A percentile compares a stretch with the other conserved stretches of the same genome.
Evolutionary conservation across 2,113 vertebrate species (phyloP).

Genomic region (Platanista minor): DNA sequence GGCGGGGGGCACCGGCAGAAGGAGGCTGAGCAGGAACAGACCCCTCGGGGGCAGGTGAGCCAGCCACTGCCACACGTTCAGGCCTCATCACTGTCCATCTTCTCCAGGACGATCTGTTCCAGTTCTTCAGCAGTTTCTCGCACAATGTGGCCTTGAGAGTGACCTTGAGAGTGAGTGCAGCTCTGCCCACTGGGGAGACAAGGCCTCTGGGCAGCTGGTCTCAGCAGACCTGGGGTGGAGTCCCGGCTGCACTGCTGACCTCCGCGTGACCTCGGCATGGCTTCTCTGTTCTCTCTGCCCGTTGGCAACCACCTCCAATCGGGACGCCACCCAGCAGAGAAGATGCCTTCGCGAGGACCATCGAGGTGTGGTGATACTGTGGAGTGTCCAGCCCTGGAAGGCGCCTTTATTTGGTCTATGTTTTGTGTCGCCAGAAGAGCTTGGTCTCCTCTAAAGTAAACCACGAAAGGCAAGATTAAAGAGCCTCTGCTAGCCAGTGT

Average conservation of each 20-base stretch:
- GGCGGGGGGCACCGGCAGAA: background rate
- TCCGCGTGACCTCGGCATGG: background rate
- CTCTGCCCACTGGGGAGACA: background rate
- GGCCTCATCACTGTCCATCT: background rate
- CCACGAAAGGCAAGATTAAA: constrained; percentile 52
- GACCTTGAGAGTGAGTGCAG: background rate
- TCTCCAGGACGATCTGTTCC: background rate
- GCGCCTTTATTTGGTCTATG: constrained; percentile 36
- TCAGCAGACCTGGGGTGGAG: background rate
- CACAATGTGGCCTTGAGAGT: background rate
- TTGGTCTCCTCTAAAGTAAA: constrained; percentile 57
- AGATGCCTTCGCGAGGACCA: background rate
- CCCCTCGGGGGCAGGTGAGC: background rate
- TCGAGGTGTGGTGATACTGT: background rate
- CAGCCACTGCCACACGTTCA: background rate
- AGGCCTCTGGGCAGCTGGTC: background rate
- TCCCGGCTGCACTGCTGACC: background rate
- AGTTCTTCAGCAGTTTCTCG: background rate
- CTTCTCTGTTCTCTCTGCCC: background rate
- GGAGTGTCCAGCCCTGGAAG: background rate
- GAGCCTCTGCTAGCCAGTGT: background rate
- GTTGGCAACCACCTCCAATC: background rate
- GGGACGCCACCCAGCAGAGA: background rate
- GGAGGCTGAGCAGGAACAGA: background rate
- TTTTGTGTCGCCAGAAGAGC: constrained; percentile 14